Evolutionary conservation across 1,140 invertebrate genomes (phyloP), one percentile per base, ranked within the genome.

Genomic region (Spodoptera litura): DNA sequence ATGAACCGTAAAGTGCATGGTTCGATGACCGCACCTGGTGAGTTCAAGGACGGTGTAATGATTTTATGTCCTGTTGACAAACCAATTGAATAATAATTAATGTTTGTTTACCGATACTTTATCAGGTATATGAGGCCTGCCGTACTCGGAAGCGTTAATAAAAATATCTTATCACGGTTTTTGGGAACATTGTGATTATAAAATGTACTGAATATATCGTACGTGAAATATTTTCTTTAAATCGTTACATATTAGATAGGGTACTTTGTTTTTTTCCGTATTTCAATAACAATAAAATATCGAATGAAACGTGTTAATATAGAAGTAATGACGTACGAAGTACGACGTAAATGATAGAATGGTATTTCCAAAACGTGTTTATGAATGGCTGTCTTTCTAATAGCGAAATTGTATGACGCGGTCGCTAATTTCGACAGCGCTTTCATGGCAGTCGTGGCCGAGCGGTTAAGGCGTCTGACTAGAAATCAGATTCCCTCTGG

Each of bases 381-480:
- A 2, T 15, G 10, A 12, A 15, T 20, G 10, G 38, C 9, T 49
- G 31, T 53, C 15, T 38, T 12, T 35, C 35, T 12, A 12, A 3
- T 20, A 12, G 20, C 20, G 20, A 20, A n/a, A 58, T 12, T 8
- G 55, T 70, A 35, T 27, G 13, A 51, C 56, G 27, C 49, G 25
- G 35, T 38, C 64, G 13, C 3, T 66, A 81, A 61, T 82, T 85
- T 83, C 78, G 55, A 13, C 25, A 0, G 1, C 9, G 0, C 0
- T 15, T 1, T n/a, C 53, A 44, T 15, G 82, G 96, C 96, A 96
- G 96, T 96, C 96, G 96, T 97, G 96, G 96, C 96, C 96, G 96
- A 97, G 96, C 96, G 97, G 97, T 97, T 97, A 97, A 97, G 96
- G 97, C 96, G 96, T 97, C 96, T 97, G 96, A 97, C 96, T 97